phyloP scores from a whole-genome alignment of 2,888 invertebrate species.

The Tholera decimalis region DNA sequence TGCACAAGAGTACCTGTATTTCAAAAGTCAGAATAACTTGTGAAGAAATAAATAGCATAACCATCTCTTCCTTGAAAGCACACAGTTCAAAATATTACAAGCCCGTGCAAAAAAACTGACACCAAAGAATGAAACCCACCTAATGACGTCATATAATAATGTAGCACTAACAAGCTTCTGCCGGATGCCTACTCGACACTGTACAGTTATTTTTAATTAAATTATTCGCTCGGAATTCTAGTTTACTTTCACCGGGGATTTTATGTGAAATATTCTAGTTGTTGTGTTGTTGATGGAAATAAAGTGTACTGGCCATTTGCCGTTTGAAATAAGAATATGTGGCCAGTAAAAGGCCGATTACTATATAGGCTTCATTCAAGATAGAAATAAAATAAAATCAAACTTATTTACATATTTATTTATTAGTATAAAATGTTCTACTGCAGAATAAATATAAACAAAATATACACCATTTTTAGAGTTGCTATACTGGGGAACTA shows the following conservation, averaged over 20 bases:
- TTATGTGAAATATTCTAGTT: slow-evolving; percentile 24
- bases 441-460: too few species aligned
- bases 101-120: slow-evolving; percentile 24
- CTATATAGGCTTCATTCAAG: neutral
- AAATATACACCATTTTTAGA: too few species aligned
- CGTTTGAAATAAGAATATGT: neutral
- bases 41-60: too few species aligned
- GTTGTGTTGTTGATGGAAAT: slow-evolving; percentile 8
- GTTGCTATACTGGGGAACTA: too few species aligned
- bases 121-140: slow-evolving; percentile 17
- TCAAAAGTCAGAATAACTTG: too few species aligned
- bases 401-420: too few species aligned
- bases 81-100: neutral
- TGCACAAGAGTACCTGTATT: too few species aligned
- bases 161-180: slow-evolving; percentile 54
- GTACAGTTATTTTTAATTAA: slow-evolving; percentile 56
- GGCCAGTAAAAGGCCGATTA: neutral
- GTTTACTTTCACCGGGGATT: slow-evolving; percentile 33
- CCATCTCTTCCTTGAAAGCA: neutral
- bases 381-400: too few species aligned
- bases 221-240: slow-evolving; percentile 47
- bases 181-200: slow-evolving; percentile 38
- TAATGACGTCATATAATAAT: slow-evolving; percentile 59
- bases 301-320: slow-evolving; percentile 3
- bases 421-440: too few species aligned